Evolutionary conservation across 2,888 invertebrate species (phyloP), one percentile per base, ranked within the genome.

Genomic region (Orthosia gothica): DNA sequence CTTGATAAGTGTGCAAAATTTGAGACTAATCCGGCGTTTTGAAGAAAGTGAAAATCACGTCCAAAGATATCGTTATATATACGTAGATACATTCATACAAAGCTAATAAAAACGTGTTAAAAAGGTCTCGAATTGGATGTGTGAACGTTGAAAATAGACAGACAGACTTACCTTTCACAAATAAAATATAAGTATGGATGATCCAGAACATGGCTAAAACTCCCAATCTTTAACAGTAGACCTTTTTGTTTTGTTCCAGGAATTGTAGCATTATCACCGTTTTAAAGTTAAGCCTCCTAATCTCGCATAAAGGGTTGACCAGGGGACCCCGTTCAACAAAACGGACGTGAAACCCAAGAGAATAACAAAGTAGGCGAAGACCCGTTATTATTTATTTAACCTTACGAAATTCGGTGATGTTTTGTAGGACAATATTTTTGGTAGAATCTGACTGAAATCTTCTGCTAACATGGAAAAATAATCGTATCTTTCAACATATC

Each of bases 301-400:
- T 77, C 78, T 63, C 62, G 16, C 57, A 32, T 76, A 77, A 78
- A 78, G 82, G 78, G 82, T 77, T 82, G 82, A 82, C 82, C 78
- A 63, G 63, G 50, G 82, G 78, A 76, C 77, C 20, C n/a, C 18
- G 52, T 68, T 54, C 68, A 58, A 54, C 82, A 54, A 58, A 82
- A 67, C 52, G 77, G 78, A 77, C 40, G 52, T 5, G 9, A 55
- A 67, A 52, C 82, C 78, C 78, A 58, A 78, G 82, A 49, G 78
- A 67, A 78, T 78, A 78, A 77, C 68, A 82, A 68, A 78, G 78
- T 77, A 66, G 59, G 50, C 54, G 23, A 50, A 50, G 59, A 61
- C 16, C 76, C 77, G 45, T 61, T 82, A 77, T 82, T 82, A 82
- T 78, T 82, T 78, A 82, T 78, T 57, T 58, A 78, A 77, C 77